Evolutionary conservation across 2,797 vertebrate genomes (phyloP).

Genomic region (Pteropus rufus): DNA sequence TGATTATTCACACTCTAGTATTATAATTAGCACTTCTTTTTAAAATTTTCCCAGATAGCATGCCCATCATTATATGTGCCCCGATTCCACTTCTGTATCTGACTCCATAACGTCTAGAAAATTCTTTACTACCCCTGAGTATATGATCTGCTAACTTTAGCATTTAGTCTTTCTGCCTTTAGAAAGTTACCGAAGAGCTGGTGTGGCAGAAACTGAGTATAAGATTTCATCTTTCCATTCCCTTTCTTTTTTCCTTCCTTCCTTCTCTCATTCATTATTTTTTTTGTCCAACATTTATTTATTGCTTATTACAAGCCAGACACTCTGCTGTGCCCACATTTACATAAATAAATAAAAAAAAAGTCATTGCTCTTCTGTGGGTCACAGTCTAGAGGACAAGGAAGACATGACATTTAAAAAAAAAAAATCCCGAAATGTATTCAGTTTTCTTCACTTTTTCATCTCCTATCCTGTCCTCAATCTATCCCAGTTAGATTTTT

Average conservation of each 20-base stretch:
- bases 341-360: slow-evolving; percentile 32
- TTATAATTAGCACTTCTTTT: neutral
- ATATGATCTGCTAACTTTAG: neutral
- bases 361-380: neutral
- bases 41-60: neutral
- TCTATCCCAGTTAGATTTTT: neutral
- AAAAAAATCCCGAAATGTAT: neutral
- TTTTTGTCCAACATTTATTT: neutral
- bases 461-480: neutral
- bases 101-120: neutral
- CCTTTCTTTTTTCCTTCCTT: neutral
- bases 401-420: neutral
- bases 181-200: neutral
- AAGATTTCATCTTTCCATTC: neutral
- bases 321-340: neutral
- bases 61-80: neutral
- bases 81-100: neutral
- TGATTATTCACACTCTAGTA: neutral
- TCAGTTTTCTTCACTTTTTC: neutral
- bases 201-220: neutral
- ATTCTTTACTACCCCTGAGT: neutral
- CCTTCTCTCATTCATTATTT: neutral
- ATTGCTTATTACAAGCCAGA: neutral
- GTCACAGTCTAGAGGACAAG: neutral
- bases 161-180: neutral